phyloP scores from a whole-genome alignment of 2,797 vertebrate genomes.

The Chelonia mydas region DNA sequence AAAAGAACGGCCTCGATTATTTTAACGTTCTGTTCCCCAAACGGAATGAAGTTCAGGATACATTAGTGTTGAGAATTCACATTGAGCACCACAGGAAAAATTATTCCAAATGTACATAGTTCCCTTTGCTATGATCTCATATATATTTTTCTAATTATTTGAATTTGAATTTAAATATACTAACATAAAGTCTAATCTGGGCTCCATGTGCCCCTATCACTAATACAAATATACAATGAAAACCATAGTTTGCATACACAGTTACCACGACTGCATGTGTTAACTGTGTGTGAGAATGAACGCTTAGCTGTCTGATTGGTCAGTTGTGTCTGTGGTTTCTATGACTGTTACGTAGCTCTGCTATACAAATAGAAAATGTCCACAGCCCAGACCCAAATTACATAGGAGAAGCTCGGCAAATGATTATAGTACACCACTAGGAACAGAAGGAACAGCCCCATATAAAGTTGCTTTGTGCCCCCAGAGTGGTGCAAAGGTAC shows the following conservation, averaged over 20 bases:
- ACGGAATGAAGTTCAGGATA: neutral
- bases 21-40: slow-evolving; percentile 5
- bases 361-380: neutral
- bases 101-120: neutral
- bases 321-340: neutral
- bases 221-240: neutral
- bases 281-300: neutral
- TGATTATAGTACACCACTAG: neutral
- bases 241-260: neutral
- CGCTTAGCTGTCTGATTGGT: neutral
- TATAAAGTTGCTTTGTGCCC: neutral
- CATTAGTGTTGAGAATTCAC: neutral
- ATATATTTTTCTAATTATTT: neutral
- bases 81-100: neutral
- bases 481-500: neutral
- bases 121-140: slow-evolving; percentile 16
- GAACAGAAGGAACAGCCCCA: rapidly evolving
- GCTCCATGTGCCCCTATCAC: neutral
- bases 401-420: neutral
- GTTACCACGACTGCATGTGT: neutral
- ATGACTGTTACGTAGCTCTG: neutral
- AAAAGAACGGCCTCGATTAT: neutral
- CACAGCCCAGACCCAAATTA: neutral
- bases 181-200: neutral
- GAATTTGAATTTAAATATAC: neutral